Conservation (phyloP, 92 coral and sea anemone species). For the Blastomussa wellsi region DNA sequence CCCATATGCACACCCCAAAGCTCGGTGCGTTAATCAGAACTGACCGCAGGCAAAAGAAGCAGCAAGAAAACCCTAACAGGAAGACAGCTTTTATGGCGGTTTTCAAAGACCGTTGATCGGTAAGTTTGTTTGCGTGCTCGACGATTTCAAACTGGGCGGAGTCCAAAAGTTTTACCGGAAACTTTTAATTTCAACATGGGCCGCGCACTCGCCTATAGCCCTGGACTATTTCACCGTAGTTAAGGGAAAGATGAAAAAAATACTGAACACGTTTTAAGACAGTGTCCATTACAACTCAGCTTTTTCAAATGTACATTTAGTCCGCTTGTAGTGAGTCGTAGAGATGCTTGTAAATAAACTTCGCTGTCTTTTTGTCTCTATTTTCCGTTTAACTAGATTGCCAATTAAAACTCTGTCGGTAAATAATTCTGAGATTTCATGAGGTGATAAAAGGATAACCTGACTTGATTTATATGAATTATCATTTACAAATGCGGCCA, state of each 20-base stretch:
- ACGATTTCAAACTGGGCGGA: constrained; percentile 26
- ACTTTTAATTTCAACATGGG: background rate
- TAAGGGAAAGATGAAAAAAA: background rate
- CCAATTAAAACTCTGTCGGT: background rate
- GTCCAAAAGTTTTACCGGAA: constrained; percentile 1
- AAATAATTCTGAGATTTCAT: background rate
- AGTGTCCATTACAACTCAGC: background rate
- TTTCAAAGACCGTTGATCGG: background rate
- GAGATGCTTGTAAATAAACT: background rate
- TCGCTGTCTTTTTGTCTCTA: background rate
- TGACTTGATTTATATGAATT: background rate
- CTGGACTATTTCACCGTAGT: background rate
- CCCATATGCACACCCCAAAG: background rate
- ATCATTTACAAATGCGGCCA: background rate
- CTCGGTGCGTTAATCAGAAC: background rate
- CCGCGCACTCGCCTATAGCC: background rate
- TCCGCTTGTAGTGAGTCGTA: background rate
- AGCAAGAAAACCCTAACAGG: background rate
- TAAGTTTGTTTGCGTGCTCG: constrained; percentile 19
- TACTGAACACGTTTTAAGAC: background rate
- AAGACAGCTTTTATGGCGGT: background rate
- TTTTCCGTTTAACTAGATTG: background rate
- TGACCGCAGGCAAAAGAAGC: background rate
- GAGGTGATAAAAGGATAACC: background rate
- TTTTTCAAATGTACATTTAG: background rate